A percentile compares a stretch with the other conserved stretches of the same genome.
phyloP scores from a whole-genome alignment of 2,797 vertebrate genomes.

The Gephyroberyx darwinii region DNA sequence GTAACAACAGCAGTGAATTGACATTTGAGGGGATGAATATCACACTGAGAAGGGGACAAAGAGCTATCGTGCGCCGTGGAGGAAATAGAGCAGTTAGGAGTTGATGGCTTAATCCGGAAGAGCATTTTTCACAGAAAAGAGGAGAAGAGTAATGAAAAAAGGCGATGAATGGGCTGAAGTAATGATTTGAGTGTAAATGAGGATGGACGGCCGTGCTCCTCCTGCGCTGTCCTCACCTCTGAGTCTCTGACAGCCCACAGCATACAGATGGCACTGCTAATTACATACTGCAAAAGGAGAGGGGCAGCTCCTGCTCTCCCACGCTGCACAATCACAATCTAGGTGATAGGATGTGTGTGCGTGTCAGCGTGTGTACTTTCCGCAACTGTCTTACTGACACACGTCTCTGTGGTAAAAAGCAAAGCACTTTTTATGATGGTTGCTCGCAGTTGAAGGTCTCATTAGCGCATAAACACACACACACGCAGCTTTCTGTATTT shows the following conservation, averaged over 20 bases:
- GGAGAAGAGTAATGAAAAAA: constrained; percentile 49
- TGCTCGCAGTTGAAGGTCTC: constrained; percentile 46
- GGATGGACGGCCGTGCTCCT: constrained; percentile 72
- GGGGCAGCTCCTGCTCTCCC: constrained; percentile 47
- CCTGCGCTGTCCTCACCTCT: constrained; percentile 72
- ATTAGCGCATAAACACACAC: constrained; percentile 47
- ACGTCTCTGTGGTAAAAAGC: constrained; percentile 49
- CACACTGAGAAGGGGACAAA: constrained; percentile 12
- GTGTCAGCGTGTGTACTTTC: constrained; percentile 11
- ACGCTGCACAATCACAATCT: constrained; percentile 44
- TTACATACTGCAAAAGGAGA: constrained; percentile 71
- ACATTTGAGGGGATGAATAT: constrained; percentile 48
- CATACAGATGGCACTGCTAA: constrained; percentile 80
- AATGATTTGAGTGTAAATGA: constrained; percentile 77
- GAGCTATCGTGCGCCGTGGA: constrained; percentile 25
- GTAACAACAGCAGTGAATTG: constrained; percentile 33
- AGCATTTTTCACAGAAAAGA: constrained; percentile 59
- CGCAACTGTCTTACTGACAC: constrained; percentile 51
- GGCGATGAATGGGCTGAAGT: constrained; percentile 54
- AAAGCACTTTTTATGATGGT: constrained; percentile 34
- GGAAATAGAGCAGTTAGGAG: constrained; percentile 56
- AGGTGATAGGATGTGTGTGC: constrained; percentile 23
- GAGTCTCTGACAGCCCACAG: constrained; percentile 71
- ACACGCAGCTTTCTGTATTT: background rate
- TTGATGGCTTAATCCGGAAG: constrained; percentile 69